Evolutionary conservation across 37 sponge, comb jelly and placozoan genomes (phyloP).

Genomic region (Spongilla lacustris): DNA sequence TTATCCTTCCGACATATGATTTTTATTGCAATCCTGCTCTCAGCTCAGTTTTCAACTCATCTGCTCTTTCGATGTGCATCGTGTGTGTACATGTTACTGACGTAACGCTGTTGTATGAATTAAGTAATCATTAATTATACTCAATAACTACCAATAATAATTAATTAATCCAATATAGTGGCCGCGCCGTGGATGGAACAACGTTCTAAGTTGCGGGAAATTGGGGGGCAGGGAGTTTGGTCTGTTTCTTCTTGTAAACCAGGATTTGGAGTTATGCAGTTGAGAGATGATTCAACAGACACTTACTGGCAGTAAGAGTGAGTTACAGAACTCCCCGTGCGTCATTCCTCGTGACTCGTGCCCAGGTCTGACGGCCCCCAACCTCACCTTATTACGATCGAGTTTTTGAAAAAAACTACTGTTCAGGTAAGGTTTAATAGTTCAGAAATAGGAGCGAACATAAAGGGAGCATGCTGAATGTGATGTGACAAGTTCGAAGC

Average conservation of each 20-base stretch:
- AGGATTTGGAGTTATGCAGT: slow-evolving; percentile 90
- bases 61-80: too few species aligned
- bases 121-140: too few species aligned
- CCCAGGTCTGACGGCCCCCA: slow-evolving; percentile 92
- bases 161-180: too few species aligned
- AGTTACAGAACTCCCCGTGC: too few species aligned
- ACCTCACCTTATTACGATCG: slow-evolving; percentile 91
- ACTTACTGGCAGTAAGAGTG: slow-evolving; percentile 96
- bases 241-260: slow-evolving; percentile 96
- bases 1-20: too few species aligned
- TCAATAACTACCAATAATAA: too few species aligned
- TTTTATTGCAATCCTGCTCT: too few species aligned
- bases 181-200: too few species aligned
- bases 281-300: slow-evolving; percentile 80
- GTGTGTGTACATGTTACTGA: too few species aligned
- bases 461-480: not conserved
- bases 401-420: slow-evolving; percentile 85
- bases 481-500: too few species aligned
- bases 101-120: too few species aligned
- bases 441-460: not conserved
- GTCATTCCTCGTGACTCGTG: not conserved
- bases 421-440: slow-evolving; percentile 46
- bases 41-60: too few species aligned
- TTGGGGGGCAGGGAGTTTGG: slow-evolving; percentile 89
- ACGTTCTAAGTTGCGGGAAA: slow-evolving; percentile 41